Conservation (phyloP, 2,113 vertebrate genomes). For the Danio rerio region GRCz12tu NC_133197.1:32081501-32082000, state of each 20-base stretch:
- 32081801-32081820: slow-evolving; percentile 10
- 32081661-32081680: background rate
- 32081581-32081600: no score
- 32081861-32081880: background rate
- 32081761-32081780: slow-evolving; percentile 24
- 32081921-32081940: background rate
- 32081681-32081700: background rate
- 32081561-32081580: no score
- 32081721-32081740: background rate
- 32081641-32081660: slow-evolving; percentile 45
- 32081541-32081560: no score
- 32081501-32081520: no score
- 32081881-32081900: background rate
- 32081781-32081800: slow-evolving; percentile 35
- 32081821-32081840: slow-evolving; percentile 23
- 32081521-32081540: no score
- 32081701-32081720: background rate
- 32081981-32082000: slow-evolving; percentile 49
- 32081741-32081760: slow-evolving; percentile 35
- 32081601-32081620: no score
- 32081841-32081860: background rate
- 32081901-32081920: background rate
- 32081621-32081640: background rate
- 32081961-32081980: background rate
- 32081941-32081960: background rate